These are phyloP conservation scores for Plotosus lineatus DNA, from an alignment of 2,113 vertebrate genomes.

Conservation along the genomic window DNA sequence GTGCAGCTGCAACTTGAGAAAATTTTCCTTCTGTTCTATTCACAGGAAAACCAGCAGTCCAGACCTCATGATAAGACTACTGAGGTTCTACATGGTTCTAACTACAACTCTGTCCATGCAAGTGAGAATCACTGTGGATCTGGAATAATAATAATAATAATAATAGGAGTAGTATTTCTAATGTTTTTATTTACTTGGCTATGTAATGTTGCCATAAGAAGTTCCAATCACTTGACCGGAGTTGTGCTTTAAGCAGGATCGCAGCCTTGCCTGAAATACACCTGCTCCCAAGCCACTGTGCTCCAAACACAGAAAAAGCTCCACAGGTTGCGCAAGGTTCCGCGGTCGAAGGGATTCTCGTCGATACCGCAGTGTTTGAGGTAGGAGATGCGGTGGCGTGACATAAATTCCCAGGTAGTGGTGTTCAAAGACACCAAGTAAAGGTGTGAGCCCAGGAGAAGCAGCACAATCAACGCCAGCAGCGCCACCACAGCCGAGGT, in stretches of 20 bases:
- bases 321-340: conserved; percentile 84
- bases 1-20: conserved; percentile 10
- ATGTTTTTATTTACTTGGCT: conserved; percentile 2
- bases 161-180: conserved; percentile 16
- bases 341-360: conserved; percentile 90
- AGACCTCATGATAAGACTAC: conserved; percentile 3
- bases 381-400: conserved; percentile 89
- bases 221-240: not conserved
- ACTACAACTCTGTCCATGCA: conserved; percentile 42
- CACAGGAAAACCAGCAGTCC: conserved; percentile 23
- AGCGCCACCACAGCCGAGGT: conserved; percentile 73
- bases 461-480: conserved; percentile 73
- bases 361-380: conserved; percentile 80
- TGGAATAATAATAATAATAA: conserved; percentile 7
- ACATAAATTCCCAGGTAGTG: conserved; percentile 98
- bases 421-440: conserved; percentile 90
- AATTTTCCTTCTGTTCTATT: conserved; percentile 9
- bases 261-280: conserved; percentile 78
- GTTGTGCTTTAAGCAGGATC: conserved; percentile 67
- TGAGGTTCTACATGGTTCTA: conserved; percentile 26
- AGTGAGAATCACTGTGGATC: conserved; percentile 23
- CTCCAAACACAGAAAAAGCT: conserved; percentile 88
- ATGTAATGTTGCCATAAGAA: not conserved
- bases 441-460: conserved; percentile 86
- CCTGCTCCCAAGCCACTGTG: conserved; percentile 83